phyloP scores from a whole-genome alignment of 1,140 invertebrate genomes.

The Phenacoccus solenopsis region DNA sequence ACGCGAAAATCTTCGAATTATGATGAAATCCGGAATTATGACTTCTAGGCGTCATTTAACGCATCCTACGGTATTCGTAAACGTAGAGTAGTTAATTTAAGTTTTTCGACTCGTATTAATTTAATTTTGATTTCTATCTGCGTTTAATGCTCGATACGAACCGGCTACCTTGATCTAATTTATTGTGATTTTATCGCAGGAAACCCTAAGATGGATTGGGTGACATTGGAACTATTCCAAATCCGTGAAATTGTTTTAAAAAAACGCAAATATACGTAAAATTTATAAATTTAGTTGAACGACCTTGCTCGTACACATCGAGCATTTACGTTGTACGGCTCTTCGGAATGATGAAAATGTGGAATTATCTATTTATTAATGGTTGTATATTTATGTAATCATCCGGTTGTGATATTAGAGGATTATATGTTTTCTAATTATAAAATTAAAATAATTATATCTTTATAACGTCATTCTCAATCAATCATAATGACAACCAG shows the following conservation, averaged over 20 bases:
- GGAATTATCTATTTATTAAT: too few relatives aligned
- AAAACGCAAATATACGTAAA: not conserved
- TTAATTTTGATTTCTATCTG: not conserved
- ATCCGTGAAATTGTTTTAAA: not conserved
- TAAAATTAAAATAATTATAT: too few relatives aligned
- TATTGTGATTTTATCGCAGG: not conserved
- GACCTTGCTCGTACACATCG: not conserved
- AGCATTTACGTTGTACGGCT: too few relatives aligned
- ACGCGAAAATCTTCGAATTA: too few relatives aligned
- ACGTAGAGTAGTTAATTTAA: not conserved
- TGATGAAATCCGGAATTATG: too few relatives aligned
- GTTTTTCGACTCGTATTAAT: not conserved
- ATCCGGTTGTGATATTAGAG: too few relatives aligned
- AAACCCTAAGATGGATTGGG: not conserved
- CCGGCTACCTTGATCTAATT: not conserved
- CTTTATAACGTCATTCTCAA: too few relatives aligned
- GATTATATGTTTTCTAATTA: too few relatives aligned
- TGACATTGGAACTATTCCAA: not conserved
- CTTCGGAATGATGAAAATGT: not conserved
- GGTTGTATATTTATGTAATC: too few relatives aligned
- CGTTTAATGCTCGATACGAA: not conserved
- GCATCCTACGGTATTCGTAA: not conserved
- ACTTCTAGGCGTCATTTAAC: too few relatives aligned
- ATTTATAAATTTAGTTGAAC: not conserved
- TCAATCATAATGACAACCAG: too few relatives aligned